Base-by-base conservation (phyloP, 2,888 invertebrate species). In the Leptinotarsa juncta region DNA sequence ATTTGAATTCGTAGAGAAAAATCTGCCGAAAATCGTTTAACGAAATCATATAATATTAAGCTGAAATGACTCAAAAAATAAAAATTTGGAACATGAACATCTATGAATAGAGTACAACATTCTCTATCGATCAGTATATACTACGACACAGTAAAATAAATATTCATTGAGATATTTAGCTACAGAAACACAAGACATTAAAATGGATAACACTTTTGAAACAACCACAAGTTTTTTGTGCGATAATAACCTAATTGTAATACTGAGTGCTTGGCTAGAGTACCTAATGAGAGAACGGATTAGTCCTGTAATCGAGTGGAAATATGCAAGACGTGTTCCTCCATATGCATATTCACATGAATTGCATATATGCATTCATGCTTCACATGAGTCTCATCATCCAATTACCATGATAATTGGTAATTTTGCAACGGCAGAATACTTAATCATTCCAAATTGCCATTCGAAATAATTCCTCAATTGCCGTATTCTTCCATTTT, bases 281-380 rank as follows among this genome's bases (percentile, higher is more conserved):
- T 57, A 57, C 23, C 20, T 23, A 23, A 62, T 26, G 62, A 62
- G 70, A 57, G 23, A 14, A 23, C 50, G 49, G 62, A 49, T 60
- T 50, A 50, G 32, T 23, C 26, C 15, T 15, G 15, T 73, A 74
- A 74, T 74, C 57, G 65, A 74, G 67, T 66, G 26, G 10, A 66
- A 74, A 74, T 70, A 74, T 74, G 70, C 73, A 51, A 66, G 67
- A 48, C 60, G 66, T 50, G 73, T 73, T 68, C 68, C 57, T 60
- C 50, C 16, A 26, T 55, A 57, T 70, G 66, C 73, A 70, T 73
- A 70, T 70, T 70, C 73, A 70, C 71, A 72, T 60, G n/a, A 20
- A 70, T 16, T 23, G 32, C 42, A 65, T 72, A 51, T 71, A 67
- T 72, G 67, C 67, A 72, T 51, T 42, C 15, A 62, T 57, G 66